Conservation (phyloP, 2,888 invertebrate genomes). For the Thumatha senex region DNA sequence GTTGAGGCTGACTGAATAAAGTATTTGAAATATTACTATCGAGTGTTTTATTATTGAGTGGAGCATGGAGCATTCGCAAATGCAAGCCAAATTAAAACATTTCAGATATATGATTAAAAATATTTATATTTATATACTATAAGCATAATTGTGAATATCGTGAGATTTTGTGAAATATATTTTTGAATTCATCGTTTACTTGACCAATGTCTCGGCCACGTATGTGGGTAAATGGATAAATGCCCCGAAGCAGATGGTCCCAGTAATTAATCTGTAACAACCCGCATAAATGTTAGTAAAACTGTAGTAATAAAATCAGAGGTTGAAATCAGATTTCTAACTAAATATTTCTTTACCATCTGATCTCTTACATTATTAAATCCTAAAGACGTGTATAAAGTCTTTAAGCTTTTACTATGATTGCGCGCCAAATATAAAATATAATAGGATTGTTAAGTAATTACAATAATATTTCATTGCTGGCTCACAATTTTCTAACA, state of each 20-base stretch:
- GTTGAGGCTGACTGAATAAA: conserved; percentile 79
- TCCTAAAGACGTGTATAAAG: background rate
- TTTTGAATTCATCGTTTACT: too few species aligned
- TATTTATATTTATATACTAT: too few species aligned
- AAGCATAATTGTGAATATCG: too few species aligned
- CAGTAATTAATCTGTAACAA: too few species aligned
- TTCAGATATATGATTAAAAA: too few species aligned
- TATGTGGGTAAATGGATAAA: too few species aligned
- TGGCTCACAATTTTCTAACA: conserved; percentile 20
- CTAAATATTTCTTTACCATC: background rate
- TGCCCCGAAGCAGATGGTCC: too few species aligned
- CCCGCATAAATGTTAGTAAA: background rate
- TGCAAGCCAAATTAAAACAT: too few species aligned
- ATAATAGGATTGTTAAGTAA: conserved; percentile 18
- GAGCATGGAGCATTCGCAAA: too few species aligned
- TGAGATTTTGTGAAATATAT: too few species aligned
- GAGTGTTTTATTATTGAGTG: conserved; percentile 17
- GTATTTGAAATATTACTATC: conserved; percentile 53
- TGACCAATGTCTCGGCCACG: too few species aligned
- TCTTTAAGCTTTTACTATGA: conserved; percentile 4
- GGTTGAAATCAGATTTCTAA: background rate
- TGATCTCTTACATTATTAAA: background rate
- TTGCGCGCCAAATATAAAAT: conserved; percentile 6
- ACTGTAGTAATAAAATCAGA: background rate
- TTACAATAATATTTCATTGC: conserved; percentile 14